These are phyloP conservation scores for Drosophila mauritiana DNA, from an alignment of 1,140 invertebrate species.

Conservation along the genomic window DNA sequence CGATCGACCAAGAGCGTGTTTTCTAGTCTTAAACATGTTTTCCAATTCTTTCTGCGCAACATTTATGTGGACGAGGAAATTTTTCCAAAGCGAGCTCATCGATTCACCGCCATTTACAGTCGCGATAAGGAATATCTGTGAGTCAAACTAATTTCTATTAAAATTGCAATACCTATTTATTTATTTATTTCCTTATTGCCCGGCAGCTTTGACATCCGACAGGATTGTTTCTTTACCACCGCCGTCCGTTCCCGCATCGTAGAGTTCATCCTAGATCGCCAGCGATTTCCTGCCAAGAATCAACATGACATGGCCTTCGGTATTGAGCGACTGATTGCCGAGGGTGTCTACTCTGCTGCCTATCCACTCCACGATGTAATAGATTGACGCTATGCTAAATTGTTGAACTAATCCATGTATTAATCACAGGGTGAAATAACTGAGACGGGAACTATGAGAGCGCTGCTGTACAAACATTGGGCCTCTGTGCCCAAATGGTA, in stretches of 20 bases:
- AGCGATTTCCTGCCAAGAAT: conserved; percentile 89
- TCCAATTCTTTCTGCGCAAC: conserved; percentile 87
- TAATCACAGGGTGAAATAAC: conserved; percentile 89
- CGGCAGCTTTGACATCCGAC: conserved; percentile 91
- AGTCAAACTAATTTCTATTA: conserved; percentile 65
- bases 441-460: conserved; percentile 89
- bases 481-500: conserved; percentile 92
- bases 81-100: conserved; percentile 90
- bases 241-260: conserved; percentile 94
- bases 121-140: conserved; percentile 95
- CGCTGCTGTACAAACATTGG: conserved; percentile 94
- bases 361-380: conserved; percentile 95
- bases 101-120: conserved; percentile 93
- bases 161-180: no score
- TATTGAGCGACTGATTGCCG: conserved; percentile 92
- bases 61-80: conserved; percentile 88
- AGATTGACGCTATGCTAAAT: not conserved
- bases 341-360: conserved; percentile 92
- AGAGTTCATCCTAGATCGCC: conserved; percentile 95
- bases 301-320: conserved; percentile 92
- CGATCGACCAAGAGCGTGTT: conserved; percentile 87
- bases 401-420: not conserved
- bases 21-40: conserved; percentile 87
- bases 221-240: conserved; percentile 93
- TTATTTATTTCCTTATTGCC: conserved; percentile 1